A percentile compares a stretch with the other conserved stretches of the same genome.
Conservation (phyloP, 2,888 invertebrate genomes). For the Linnaemya vulpina region DNA sequence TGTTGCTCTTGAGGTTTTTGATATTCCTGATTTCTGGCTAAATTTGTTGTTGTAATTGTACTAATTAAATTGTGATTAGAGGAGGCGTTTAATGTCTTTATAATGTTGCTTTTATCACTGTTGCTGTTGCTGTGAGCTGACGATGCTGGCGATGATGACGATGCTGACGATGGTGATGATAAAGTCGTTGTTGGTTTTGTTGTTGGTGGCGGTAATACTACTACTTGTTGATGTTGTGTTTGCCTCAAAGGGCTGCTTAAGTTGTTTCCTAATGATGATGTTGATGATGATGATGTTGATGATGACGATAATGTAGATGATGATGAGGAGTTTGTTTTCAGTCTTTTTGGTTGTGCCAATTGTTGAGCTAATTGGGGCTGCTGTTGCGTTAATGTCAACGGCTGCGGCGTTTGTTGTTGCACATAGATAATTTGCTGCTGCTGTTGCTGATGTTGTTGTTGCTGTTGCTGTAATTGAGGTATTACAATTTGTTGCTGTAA, state of each 20-base stretch:
- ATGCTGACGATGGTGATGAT: constrained; percentile 58
- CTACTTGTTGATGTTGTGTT: constrained; percentile 63
- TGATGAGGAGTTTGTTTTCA: constrained; percentile 76
- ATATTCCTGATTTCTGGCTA: constrained; percentile 75
- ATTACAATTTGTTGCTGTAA: constrained; percentile 67
- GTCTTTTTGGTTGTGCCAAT: constrained; percentile 80
- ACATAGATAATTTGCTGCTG: constrained; percentile 72
- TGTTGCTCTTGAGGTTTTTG: constrained; percentile 76
- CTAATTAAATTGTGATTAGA: constrained; percentile 62
- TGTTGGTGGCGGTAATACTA: constrained; percentile 23
- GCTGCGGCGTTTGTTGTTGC: constrained; percentile 70
- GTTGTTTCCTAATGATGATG: constrained; percentile 55
- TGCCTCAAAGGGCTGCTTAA: constrained; percentile 60
- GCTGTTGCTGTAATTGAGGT: constrained; percentile 66
- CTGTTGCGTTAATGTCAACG: constrained; percentile 57
- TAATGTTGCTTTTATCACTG: constrained; percentile 66
- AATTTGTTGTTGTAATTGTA: constrained; percentile 56
- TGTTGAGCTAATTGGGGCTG: constrained; percentile 73
- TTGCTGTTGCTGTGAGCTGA: neutral
- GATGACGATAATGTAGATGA: constrained; percentile 61
- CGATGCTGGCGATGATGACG: constrained; percentile 65
- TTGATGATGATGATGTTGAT: constrained; percentile 54
- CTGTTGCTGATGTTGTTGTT: constrained; percentile 67
- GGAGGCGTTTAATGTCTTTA: constrained; percentile 71
- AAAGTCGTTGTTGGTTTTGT: constrained; percentile 52